A percentile compares a stretch with the other conserved stretches of the same genome.
These are phyloP conservation scores for Hormiphora californensis DNA, from an alignment of 37 sponge, comb jelly and placozoan genomes.

Conservation along the genomic window DNA sequence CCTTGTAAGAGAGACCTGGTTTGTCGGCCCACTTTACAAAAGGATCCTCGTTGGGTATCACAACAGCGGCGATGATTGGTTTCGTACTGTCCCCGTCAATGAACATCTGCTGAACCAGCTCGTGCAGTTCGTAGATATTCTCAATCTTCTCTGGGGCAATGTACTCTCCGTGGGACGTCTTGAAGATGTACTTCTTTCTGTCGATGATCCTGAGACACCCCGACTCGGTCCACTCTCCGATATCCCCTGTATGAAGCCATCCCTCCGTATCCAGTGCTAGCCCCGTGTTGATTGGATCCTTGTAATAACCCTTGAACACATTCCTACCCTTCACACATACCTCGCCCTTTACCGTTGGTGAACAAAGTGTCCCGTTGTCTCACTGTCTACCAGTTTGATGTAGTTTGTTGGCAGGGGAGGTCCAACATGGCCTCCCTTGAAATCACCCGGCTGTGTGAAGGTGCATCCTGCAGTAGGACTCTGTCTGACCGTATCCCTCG, in stretches of 20 bases:
- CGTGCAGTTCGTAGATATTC: slow-evolving; percentile 66
- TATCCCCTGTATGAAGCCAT: slow-evolving; percentile 95
- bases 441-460: slow-evolving; percentile 69
- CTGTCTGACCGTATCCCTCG: slow-evolving; percentile 99
- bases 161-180: slow-evolving; percentile 92
- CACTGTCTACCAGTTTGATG: slow-evolving; percentile 86
- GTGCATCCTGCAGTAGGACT: slow-evolving; percentile 75
- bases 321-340: slow-evolving; percentile 80
- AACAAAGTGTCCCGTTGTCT: slow-evolving; percentile 84
- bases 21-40: slow-evolving; percentile 68
- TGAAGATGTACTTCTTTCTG: slow-evolving; percentile 95
- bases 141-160: slow-evolving; percentile 98
- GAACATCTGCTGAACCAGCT: slow-evolving; percentile 71
- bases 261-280: slow-evolving; percentile 82
- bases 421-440: slow-evolving; percentile 77
- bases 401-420: slow-evolving; percentile 68
- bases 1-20: neutral
- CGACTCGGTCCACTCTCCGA: slow-evolving; percentile 76
- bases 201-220: slow-evolving; percentile 91
- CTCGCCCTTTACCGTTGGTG: slow-evolving; percentile 86
- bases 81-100: slow-evolving; percentile 76
- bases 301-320: slow-evolving; percentile 82
- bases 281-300: slow-evolving; percentile 77
- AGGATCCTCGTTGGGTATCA: slow-evolving; percentile 84
- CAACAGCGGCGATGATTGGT: slow-evolving; percentile 55